phyloP scores from a whole-genome alignment of 2,113 vertebrate genomes.

The Deroptyus accipitrinus region DNA sequence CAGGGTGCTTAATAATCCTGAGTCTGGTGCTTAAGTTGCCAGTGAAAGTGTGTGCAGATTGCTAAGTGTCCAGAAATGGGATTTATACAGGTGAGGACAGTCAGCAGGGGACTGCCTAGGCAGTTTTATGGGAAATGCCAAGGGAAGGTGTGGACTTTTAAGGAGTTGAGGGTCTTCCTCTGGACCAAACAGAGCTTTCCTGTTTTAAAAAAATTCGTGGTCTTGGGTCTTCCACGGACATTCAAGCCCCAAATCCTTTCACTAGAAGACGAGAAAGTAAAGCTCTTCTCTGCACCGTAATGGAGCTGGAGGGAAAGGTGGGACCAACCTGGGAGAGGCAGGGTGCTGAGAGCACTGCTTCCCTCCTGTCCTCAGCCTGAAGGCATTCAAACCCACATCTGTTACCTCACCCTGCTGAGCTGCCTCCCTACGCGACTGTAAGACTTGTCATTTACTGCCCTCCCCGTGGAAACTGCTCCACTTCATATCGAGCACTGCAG shows the following conservation, averaged over 20 bases:
- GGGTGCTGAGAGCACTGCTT: not conserved
- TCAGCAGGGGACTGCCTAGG: not conserved
- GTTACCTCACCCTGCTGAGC: not conserved
- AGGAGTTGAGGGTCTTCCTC: not conserved
- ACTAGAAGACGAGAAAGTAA: not conserved
- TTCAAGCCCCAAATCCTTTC: not conserved
- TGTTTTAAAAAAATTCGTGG: not conserved
- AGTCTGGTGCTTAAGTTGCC: not conserved
- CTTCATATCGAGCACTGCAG: not conserved
- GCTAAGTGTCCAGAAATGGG: not conserved
- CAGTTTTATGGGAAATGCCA: not conserved
- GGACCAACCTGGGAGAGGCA: not conserved
- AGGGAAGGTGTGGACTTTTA: not conserved
- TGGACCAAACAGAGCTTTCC: not conserved
- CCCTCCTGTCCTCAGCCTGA: not conserved
- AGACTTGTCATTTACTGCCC: not conserved
- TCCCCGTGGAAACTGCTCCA: not conserved
- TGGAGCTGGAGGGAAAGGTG: not conserved
- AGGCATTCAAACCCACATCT: not conserved
- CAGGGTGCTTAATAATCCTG: not conserved
- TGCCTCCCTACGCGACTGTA: fast-evolving
- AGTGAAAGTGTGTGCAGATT: not conserved
- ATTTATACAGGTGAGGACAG: not conserved
- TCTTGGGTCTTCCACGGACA: not conserved
- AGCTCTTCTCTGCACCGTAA: not conserved